These are phyloP conservation scores for Hassar affinis DNA, from an alignment of 2,113 vertebrate genomes.

Conservation along the genomic window DNA sequence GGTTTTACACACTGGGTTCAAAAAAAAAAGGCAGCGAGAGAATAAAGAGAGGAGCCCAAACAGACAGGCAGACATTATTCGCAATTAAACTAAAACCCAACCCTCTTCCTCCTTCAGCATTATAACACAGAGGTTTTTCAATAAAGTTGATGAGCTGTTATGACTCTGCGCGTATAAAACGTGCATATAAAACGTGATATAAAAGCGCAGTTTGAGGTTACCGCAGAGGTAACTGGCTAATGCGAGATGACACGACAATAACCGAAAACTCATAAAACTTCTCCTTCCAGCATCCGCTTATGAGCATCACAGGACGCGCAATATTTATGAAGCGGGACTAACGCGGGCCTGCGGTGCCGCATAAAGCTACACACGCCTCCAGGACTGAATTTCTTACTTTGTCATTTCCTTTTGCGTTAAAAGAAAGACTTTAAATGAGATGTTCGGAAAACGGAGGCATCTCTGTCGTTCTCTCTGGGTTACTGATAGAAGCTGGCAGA, in stretches of 20 bases:
- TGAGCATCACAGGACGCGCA: constrained; percentile 14
- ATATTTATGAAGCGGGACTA: constrained; percentile 38
- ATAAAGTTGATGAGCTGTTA: constrained; percentile 37
- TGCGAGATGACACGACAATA: constrained; percentile 29
- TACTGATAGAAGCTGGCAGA: constrained; percentile 38
- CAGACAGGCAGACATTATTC: constrained; percentile 1
- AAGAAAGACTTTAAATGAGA: constrained; percentile 23
- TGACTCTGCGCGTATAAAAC: constrained; percentile 22
- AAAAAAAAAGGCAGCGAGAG: not conserved
- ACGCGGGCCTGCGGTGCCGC: constrained; percentile 4
- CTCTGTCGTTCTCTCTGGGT: not conserved
- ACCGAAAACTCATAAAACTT: constrained; percentile 40
- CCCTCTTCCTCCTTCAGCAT: not conserved
- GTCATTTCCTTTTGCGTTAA: constrained; percentile 20
- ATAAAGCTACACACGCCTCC: constrained; percentile 13
- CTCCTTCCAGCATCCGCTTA: constrained; percentile 34
- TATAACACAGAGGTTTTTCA: constrained; percentile 5
- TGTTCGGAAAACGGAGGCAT: not conserved
- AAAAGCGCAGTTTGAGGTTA: constrained; percentile 21
- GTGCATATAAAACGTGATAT: constrained; percentile 31
- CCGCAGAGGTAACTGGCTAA: constrained; percentile 31
- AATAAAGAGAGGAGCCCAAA: not conserved
- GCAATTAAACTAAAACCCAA: constrained; percentile 22
- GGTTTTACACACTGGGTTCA: not conserved
- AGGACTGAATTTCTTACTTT: constrained; percentile 14